Evolutionary conservation across 2,113 vertebrate species (phyloP).

Genomic region (Tragelaphus imberbis): DNA sequence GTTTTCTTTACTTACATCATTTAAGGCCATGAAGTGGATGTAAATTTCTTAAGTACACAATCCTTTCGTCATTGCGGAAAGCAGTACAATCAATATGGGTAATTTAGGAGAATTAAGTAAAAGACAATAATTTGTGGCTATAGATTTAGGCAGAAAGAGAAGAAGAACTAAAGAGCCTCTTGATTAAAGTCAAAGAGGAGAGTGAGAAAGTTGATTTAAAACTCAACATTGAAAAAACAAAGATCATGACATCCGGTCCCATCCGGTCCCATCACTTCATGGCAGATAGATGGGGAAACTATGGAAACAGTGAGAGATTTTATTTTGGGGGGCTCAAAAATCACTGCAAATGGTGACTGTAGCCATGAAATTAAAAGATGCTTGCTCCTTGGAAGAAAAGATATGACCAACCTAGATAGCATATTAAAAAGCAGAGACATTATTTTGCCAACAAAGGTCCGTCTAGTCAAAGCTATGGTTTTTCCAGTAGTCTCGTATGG

Average conservation of each 20-base stretch:
- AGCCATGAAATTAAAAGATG: neutral
- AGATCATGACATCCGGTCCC: neutral
- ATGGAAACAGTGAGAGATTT: neutral
- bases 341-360: neutral
- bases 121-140: neutral
- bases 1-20: conserved; percentile 67
- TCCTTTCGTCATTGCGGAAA: conserved; percentile 59
- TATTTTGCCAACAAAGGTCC: neutral
- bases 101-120: conserved; percentile 9
- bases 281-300: neutral
- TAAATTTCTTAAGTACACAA: conserved; percentile 50
- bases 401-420: neutral
- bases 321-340: neutral
- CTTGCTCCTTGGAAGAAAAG: neutral
- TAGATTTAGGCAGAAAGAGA: neutral
- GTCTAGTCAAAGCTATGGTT: neutral
- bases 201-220: neutral
- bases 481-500: neutral
- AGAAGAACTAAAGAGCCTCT: neutral
- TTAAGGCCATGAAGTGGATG: conserved; percentile 65
- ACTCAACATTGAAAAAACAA: neutral
- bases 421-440: neutral
- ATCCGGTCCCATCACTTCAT: neutral
- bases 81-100: conserved; percentile 35
- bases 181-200: neutral